Conservation (phyloP, 2,797 vertebrate species). For the Pogoniulus pusillus region DNA sequence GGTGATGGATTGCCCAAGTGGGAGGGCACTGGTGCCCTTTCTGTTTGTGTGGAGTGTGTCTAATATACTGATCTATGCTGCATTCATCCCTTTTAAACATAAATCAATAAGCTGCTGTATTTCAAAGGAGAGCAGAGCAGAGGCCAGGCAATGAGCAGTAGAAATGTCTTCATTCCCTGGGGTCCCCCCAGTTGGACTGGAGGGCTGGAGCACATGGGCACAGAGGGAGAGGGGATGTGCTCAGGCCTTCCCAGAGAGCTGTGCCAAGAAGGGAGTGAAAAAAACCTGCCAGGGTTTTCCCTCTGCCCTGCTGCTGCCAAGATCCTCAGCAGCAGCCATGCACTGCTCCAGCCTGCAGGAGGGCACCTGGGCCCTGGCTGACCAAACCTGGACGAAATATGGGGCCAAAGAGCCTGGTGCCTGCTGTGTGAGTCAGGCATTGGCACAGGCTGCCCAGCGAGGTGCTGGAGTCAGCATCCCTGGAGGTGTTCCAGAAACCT, state of each 20-base stretch:
- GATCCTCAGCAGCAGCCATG: not conserved
- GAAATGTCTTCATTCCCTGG: constrained; percentile 45
- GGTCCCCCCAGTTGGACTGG: not conserved
- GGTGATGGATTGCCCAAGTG: constrained; percentile 37
- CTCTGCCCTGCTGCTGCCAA: not conserved
- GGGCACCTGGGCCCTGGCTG: not conserved
- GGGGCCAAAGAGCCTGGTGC: not conserved
- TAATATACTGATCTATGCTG: constrained; percentile 68
- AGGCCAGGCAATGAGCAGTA: not conserved
- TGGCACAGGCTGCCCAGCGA: no score
- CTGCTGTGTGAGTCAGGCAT: not conserved
- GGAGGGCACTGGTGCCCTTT: constrained; percentile 43
- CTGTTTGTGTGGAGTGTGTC: constrained; percentile 56
- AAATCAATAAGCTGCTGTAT: constrained; percentile 65
- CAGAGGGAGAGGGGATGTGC: not conserved
- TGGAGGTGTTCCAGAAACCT: no score
- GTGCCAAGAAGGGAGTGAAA: not conserved
- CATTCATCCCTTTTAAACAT: constrained; percentile 63
- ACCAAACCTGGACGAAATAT: accelerated
- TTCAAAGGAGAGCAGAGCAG: constrained; percentile 23
- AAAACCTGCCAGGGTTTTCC: not conserved
- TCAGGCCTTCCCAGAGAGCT: not conserved
- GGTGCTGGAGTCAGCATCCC: no score
- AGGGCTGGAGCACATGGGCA: not conserved
- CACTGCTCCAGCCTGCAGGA: not conserved